A percentile compares a stretch with the other conserved stretches of the same genome.
Evolutionary conservation across 2,797 vertebrate species (phyloP).

Genomic region (Megalops cyprinoides): DNA sequence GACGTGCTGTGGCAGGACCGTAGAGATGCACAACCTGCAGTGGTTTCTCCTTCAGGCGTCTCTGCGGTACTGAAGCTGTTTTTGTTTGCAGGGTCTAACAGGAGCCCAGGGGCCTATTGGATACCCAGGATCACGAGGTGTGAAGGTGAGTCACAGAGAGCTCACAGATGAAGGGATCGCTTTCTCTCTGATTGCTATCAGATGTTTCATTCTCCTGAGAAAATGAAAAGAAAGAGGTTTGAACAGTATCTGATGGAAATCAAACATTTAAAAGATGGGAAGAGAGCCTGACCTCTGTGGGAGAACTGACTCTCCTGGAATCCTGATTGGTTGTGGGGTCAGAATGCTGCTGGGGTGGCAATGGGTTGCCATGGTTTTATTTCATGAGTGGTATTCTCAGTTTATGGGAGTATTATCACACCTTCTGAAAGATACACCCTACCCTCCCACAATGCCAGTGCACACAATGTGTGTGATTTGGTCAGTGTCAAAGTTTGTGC

Average conservation of each 20-base stretch:
- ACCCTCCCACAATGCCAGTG: neutral
- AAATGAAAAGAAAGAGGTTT: neutral
- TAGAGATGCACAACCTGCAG: no score
- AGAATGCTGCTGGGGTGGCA: neutral
- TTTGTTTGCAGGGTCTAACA: constrained; percentile 71
- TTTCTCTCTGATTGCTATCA: constrained; percentile 57
- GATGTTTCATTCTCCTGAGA: neutral
- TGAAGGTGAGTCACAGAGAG: constrained; percentile 95
- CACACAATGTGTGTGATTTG: neutral
- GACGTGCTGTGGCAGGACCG: no score
- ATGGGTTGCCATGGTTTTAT: neutral
- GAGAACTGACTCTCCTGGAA: no score
- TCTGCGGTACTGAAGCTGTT: neutral
- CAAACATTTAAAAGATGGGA: neutral
- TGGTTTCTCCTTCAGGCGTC: no score
- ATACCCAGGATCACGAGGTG: constrained; percentile 89
- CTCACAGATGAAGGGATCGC: no score
- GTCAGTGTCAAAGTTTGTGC: neutral
- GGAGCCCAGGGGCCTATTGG: constrained; percentile 83
- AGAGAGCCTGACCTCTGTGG: no score
- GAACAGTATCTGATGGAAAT: neutral
- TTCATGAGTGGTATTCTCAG: neutral
- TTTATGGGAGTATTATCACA: neutral
- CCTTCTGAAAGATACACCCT: neutral
- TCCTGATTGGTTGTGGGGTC: neutral